Conservation (phyloP, 2,888 invertebrate species). For the Lasioglossum leucozonium region DNA sequence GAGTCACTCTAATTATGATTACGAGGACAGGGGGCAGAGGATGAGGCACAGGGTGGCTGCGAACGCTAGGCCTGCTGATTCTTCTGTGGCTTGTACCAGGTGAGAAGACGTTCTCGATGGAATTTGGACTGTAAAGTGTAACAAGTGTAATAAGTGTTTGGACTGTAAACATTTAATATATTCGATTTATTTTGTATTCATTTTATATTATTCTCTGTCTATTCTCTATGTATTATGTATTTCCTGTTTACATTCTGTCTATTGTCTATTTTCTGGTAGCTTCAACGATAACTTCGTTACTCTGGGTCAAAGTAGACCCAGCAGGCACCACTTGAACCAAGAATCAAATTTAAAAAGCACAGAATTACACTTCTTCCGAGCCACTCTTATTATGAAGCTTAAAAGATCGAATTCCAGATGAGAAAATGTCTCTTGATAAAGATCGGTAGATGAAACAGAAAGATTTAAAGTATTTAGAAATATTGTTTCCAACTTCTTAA, state of each 20-base stretch:
- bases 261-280: not conserved
- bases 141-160: too few species aligned
- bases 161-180: not conserved
- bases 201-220: not conserved
- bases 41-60: conserved; percentile 78
- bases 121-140: not conserved
- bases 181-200: not conserved
- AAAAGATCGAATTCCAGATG: not conserved
- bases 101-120: conserved; percentile 23
- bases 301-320: not conserved
- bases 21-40: conserved; percentile 81
- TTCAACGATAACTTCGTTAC: not conserved
- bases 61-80: conserved; percentile 79
- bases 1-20: conserved; percentile 80
- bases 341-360: not conserved
- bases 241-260: not conserved
- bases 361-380: not conserved
- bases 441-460: not conserved
- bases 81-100: conserved; percentile 78
- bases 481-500: not conserved
- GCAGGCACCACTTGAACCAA: too few species aligned
- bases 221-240: not conserved
- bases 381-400: not conserved
- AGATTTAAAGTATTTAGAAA: not conserved
- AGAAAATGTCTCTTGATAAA: not conserved